Evolutionary conservation across 2,888 invertebrate species (phyloP).

Genomic region (Amphipyra berbera): DNA sequence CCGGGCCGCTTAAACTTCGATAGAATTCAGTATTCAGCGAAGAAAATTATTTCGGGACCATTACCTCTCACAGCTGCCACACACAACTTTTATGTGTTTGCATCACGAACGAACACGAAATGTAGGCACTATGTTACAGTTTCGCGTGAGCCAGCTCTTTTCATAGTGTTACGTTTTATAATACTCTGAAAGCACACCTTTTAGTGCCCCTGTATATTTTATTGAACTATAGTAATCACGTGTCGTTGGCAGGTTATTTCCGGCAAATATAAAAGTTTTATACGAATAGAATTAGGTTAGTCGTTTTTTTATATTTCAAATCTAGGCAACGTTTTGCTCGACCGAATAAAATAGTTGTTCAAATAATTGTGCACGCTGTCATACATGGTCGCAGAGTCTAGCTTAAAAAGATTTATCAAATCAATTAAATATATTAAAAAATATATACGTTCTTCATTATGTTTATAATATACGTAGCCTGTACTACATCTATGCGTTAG

Average conservation of each 20-base stretch:
- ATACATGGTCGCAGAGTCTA: slow-evolving; percentile 3
- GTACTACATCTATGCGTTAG: no score
- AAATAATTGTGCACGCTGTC: slow-evolving; percentile 16
- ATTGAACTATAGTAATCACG: slow-evolving; percentile 37
- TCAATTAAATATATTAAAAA: no score
- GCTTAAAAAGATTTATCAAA: not conserved
- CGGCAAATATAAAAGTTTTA: slow-evolving; percentile 6
- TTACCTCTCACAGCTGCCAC: slow-evolving; percentile 79
- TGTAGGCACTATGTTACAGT: slow-evolving; percentile 50
- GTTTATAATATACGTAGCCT: no score
- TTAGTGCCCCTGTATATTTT: slow-evolving; percentile 37
- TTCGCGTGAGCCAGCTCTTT: slow-evolving; percentile 46
- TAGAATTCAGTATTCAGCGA: slow-evolving; percentile 72
- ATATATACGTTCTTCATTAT: not conserved
- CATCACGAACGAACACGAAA: slow-evolving; percentile 60
- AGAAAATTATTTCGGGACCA: slow-evolving; percentile 79
- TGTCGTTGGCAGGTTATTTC: slow-evolving; percentile 10
- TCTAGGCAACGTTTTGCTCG: not conserved
- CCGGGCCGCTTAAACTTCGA: slow-evolving; percentile 67
- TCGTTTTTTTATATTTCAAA: slow-evolving; percentile 13
- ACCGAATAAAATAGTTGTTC: slow-evolving; percentile 20
- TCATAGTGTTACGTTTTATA: slow-evolving; percentile 50
- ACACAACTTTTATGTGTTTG: slow-evolving; percentile 71
- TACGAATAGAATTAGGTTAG: slow-evolving; percentile 7
- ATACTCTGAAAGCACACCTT: slow-evolving; percentile 41